Evolutionary conservation across 2,113 vertebrate species (phyloP), one percentile per base, ranked within the genome.

Genomic region (Rhineura floridana): DNA sequence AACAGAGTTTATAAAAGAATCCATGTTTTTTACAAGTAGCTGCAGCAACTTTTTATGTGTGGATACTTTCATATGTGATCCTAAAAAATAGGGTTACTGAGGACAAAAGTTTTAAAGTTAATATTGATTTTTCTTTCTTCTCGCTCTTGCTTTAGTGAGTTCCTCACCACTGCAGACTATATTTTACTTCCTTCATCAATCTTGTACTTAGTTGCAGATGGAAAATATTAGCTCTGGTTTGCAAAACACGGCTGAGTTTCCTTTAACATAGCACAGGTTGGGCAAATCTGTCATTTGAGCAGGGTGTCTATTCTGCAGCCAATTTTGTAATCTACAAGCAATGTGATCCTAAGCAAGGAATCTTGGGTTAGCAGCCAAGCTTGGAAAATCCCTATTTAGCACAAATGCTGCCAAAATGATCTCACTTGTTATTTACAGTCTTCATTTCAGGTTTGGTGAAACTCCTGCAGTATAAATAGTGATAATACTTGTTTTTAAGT

Each of bases 151-250:
- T 36, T 39, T 59, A 19, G 82, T 30, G 78, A 85, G 17, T 55
- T 0, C 0, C 85, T 95, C 84, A 87, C 79, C 72, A 65, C 7
- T 88, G 91, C 87, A 91, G 88, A 96, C 94, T 96, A 95, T 94
- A 96, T 92, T 94, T 94, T 90, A 93, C 95, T 93, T 96, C 96
- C 96, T 96, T 97, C 96, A 95, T 96, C 97, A 96, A 96, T 91
- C 96, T 96, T 95, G 95, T 95, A 92, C 93, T 95, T 87, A 94
- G 94, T 92, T 97, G 96, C 97, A 98, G 97, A 97, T 97, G 97
- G 97, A 97, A 97, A 96, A 96, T 96, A 97, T 98, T 98, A 98
- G 97, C 96, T 97, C 94, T 97, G 97, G 96, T 97, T 97, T 97
- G 96, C 94, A 94, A 96, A 95, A 96, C 95, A 96, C 83, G 92